These are phyloP conservation scores for Narcine bancroftii DNA, from an alignment of 2,113 vertebrate genomes.

Conservation along the genomic window DNA sequence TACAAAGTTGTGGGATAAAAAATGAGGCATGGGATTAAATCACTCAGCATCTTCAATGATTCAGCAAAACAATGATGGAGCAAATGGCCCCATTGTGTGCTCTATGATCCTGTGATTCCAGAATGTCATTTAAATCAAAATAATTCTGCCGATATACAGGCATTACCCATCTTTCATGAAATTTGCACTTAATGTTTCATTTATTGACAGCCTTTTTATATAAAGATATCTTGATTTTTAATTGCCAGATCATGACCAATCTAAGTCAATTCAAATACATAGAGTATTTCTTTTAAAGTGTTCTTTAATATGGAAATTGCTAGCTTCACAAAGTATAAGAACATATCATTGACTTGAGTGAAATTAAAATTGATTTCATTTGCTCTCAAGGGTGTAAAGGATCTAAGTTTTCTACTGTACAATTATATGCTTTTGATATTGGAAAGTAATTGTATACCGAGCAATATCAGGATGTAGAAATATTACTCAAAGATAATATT, in stretches of 20 bases:
- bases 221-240: background rate
- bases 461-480: background rate
- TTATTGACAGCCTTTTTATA: background rate
- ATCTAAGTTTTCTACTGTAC: background rate
- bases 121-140: background rate
- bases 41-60: background rate
- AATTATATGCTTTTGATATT: background rate
- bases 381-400: background rate
- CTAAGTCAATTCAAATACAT: background rate
- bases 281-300: background rate
- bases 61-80: background rate
- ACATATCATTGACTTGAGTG: background rate
- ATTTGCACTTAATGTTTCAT: background rate
- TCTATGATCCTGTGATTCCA: background rate
- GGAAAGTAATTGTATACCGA: background rate
- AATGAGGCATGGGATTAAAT: background rate
- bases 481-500: background rate
- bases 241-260: background rate
- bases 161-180: background rate
- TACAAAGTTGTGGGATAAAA: too few relatives aligned
- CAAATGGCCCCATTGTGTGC: background rate
- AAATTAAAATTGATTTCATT: background rate
- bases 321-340: background rate
- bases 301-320: too few relatives aligned
- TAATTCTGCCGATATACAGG: background rate